Evolutionary conservation across 2,797 vertebrate genomes (phyloP).

Genomic region (Gymnocypris eckloni): DNA sequence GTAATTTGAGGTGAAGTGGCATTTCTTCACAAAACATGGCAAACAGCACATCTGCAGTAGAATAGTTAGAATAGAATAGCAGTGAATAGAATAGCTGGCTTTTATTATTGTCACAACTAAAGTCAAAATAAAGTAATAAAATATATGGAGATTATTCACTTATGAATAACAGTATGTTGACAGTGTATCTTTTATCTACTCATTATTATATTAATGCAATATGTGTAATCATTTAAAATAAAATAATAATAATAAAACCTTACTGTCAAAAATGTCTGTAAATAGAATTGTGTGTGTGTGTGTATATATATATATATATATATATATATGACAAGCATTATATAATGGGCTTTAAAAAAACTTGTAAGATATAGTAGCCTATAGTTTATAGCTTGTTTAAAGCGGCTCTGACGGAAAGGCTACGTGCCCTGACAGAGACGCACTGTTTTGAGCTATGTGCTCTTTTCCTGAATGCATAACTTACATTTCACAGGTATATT

Average conservation of each 20-base stretch:
- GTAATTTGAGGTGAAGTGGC: neutral
- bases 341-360: too few species aligned
- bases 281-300: neutral
- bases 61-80: neutral
- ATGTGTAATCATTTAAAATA: neutral
- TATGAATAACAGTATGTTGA: neutral
- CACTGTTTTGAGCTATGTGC: too few species aligned
- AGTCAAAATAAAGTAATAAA: too few species aligned
- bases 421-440: too few species aligned
- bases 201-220: neutral
- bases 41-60: neutral
- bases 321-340: too few species aligned
- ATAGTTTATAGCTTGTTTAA: too few species aligned
- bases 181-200: neutral
- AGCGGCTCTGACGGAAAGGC: too few species aligned
- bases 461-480: too few species aligned
- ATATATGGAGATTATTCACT: neutral
- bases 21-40: neutral
- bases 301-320: too few species aligned
- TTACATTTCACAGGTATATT: too few species aligned
- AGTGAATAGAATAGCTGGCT: neutral
- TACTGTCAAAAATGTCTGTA: neutral
- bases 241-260: neutral
- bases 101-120: neutral
- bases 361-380: too few species aligned